phyloP scores from a whole-genome alignment of 2,797 vertebrate species.

The Cottoperca gobio region DNA sequence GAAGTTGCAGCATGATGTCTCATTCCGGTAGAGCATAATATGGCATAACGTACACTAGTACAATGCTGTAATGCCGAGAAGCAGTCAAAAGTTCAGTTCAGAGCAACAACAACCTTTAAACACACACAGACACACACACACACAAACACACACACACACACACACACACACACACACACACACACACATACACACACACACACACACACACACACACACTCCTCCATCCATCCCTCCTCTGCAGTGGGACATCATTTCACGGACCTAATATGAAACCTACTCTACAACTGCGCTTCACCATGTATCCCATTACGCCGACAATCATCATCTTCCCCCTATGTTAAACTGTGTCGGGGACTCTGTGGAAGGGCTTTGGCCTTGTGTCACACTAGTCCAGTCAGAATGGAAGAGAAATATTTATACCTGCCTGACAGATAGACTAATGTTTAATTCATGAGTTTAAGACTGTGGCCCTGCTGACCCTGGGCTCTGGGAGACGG shows the following conservation, averaged over 20 bases:
- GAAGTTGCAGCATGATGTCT: constrained; percentile 34
- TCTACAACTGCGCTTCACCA: constrained; percentile 60
- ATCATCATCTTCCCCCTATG: constrained; percentile 67
- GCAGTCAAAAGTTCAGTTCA: constrained; percentile 31
- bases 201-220: constrained; percentile 9
- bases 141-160: constrained; percentile 15
- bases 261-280: constrained; percentile 60
- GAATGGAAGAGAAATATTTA: constrained; percentile 83
- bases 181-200: constrained; percentile 11
- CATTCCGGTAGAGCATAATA: not conserved
- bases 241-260: constrained; percentile 65
- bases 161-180: constrained; percentile 12
- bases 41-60: not conserved
- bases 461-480: constrained; percentile 69
- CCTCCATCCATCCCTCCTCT: constrained; percentile 12
- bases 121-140: constrained; percentile 11
- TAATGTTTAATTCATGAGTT: constrained; percentile 82
- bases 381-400: constrained; percentile 69
- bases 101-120: constrained; percentile 10
- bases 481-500: constrained; percentile 67
- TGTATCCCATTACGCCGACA: constrained; percentile 69
- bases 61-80: constrained; percentile 6
- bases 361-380: constrained; percentile 68
- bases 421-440: constrained; percentile 76
- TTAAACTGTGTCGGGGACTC: constrained; percentile 72